Percentiles rank a stretch among this genome's conserved stretches.
These are phyloP conservation scores for Elephantulus edwardii DNA, from an alignment of 2,113 vertebrate species.

Conservation along the genomic window DNA sequence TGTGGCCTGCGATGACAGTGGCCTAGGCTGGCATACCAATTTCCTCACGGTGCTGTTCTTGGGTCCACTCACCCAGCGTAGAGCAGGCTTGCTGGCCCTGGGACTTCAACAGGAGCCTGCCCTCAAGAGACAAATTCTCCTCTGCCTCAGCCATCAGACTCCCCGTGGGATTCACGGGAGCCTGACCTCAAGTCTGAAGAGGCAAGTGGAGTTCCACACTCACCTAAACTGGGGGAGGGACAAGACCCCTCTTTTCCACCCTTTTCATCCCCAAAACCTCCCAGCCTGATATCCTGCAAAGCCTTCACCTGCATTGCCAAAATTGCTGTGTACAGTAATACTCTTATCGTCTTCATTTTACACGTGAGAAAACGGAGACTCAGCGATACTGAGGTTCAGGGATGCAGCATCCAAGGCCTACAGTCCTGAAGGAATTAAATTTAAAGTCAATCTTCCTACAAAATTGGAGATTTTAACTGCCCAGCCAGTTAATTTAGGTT, in stretches of 20 bases:
- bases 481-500: background rate
- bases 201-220: background rate
- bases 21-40: fast-evolving
- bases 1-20: fast-evolving
- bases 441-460: background rate
- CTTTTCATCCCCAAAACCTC: background rate
- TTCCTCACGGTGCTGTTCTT: background rate
- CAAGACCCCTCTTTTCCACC: background rate
- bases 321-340: background rate
- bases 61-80: fast-evolving
- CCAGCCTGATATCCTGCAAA: background rate
- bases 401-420: background rate
- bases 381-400: background rate
- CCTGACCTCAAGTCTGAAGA: background rate
- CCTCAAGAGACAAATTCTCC: background rate
- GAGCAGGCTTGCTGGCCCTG: fast-evolving
- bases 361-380: background rate
- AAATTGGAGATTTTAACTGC: background rate
- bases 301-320: background rate
- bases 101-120: background rate
- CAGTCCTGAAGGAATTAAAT: background rate
- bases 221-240: background rate
- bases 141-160: background rate
- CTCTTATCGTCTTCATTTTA: background rate
- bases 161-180: background rate